Base-by-base conservation (phyloP, 2,113 vertebrate species). In the Regulus satrapa region DNA sequence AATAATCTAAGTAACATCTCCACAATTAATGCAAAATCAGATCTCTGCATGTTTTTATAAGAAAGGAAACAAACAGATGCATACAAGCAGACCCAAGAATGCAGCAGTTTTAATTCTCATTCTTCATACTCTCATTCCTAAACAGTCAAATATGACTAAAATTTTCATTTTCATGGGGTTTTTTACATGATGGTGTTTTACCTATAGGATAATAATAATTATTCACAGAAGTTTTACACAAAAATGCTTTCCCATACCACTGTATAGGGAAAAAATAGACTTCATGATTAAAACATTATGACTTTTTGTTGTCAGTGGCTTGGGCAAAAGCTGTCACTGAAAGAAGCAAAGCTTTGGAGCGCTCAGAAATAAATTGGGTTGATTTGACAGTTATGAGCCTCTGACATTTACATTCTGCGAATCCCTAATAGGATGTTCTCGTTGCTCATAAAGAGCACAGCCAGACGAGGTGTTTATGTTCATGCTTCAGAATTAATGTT, bases 301-400 rank as follows among this genome's bases (percentile, higher is more conserved):
- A 69, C 71, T 91, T 89, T 68, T 88, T 89, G 81, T 92, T 85
- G 84, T 93, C 78, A 93, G 58, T 92, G 89, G 94, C 95, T 95
- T 76, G 71, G 89, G 89, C 75, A 91, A 94, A 95, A 94, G 85
- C 92, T 97, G 93, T 94, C 95, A 94, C 48, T 51, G 85, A 85
- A 91, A 90, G 84, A 85, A 83, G 92, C 67, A 93, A 96, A 96
- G 87, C 85, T 86, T 85, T 92, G 67, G 84, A 88, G 87, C 43
- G 66, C 72, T 96, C 82, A 93, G 87, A 96, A 94, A 95, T 88
- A 97, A 96, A 96, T 55, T 93, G 67, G 89, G 87, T 90, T 96
- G 95, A 95, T 92, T 76, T 97, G 95, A 95, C 94, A 96, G 95
- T 96, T 95, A 92, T 62, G 59, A 94, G 92, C 43, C 71, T 95